Conservation (phyloP, 2,797 vertebrate genomes). For the Spheniscus humboldti region DNA sequence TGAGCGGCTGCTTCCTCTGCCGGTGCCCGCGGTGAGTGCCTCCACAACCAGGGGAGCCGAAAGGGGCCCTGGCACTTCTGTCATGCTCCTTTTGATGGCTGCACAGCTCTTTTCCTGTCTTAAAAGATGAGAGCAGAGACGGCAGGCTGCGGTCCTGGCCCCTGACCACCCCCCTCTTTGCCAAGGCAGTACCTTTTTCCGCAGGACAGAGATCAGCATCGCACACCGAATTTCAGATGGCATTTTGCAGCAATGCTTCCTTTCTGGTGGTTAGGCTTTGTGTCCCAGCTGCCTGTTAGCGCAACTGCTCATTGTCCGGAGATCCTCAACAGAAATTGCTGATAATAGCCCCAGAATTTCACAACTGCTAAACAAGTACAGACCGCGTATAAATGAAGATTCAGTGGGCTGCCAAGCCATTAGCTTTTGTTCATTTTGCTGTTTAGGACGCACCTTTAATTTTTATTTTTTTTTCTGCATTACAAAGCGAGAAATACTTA, state of each 20-base stretch:
- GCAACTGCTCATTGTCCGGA: neutral
- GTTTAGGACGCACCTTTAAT: constrained; percentile 50
- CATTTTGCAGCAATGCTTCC: neutral
- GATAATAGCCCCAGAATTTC: neutral
- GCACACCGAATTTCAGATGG: neutral
- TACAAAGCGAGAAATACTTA: constrained; percentile 44
- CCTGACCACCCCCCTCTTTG: neutral
- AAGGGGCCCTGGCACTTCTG: neutral
- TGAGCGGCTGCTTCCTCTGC: neutral
- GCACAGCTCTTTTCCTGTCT: neutral
- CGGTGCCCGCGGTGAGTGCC: accelerated
- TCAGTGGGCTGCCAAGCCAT: neutral
- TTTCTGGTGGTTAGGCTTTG: neutral
- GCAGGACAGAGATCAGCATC: neutral
- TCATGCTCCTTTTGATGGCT: accelerated
- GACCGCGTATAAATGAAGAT: neutral
- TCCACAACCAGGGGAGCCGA: neutral
- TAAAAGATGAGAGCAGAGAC: neutral
- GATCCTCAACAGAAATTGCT: neutral
- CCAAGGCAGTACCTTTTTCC: neutral
- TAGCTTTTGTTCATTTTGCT: constrained; percentile 42
- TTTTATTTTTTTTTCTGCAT: neutral
- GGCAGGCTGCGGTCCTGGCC: neutral
- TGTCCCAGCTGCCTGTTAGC: neutral
- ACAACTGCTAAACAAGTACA: neutral